A percentile compares a stretch with the other conserved stretches of the same genome.
Evolutionary conservation across 2,888 invertebrate species (phyloP).

Genomic region (Stenoptilia bipunctidactyla): DNA sequence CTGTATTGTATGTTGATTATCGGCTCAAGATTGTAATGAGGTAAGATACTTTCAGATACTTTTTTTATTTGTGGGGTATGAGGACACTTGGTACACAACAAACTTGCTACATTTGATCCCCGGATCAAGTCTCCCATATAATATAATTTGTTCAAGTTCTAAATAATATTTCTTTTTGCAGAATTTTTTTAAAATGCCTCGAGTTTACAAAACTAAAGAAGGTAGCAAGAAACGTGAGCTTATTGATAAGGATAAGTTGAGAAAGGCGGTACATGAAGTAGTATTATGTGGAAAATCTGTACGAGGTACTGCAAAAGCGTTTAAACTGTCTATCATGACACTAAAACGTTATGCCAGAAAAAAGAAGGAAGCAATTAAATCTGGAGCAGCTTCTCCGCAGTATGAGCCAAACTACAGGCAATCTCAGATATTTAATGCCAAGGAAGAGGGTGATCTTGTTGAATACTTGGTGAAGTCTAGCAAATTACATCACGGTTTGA

Average conservation of each 20-base stretch:
- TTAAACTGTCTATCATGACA: slow-evolving; percentile 8
- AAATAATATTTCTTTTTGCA: too few relatives aligned
- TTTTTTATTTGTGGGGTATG: not conserved
- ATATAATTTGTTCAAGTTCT: too few relatives aligned
- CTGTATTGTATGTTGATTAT: too few relatives aligned
- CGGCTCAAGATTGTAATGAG: too few relatives aligned
- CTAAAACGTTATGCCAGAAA: slow-evolving; percentile 10
- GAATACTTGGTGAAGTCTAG: slow-evolving; percentile 15
- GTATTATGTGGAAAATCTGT: slow-evolving; percentile 5
- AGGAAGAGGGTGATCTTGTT: slow-evolving; percentile 12
- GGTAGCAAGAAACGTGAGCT: slow-evolving; percentile 4
- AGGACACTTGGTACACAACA: too few relatives aligned
- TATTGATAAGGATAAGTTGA: slow-evolving; percentile 6
- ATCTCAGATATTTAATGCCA: slow-evolving; percentile 13
- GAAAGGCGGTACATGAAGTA: slow-evolving; percentile 7
- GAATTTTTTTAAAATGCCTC: not conserved
- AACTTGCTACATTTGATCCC: too few relatives aligned
- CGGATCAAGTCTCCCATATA: too few relatives aligned
- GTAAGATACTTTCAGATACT: too few relatives aligned
- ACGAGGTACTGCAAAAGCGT: slow-evolving; percentile 8
- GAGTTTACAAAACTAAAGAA: not conserved
- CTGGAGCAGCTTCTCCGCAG: slow-evolving; percentile 2
- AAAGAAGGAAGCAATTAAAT: slow-evolving; percentile 7
- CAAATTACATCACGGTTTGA: slow-evolving; percentile 19
- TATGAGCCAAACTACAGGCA: slow-evolving; percentile 12